phyloP scores from a whole-genome alignment of 2,797 vertebrate genomes.

The Erethizon dorsatum region DNA sequence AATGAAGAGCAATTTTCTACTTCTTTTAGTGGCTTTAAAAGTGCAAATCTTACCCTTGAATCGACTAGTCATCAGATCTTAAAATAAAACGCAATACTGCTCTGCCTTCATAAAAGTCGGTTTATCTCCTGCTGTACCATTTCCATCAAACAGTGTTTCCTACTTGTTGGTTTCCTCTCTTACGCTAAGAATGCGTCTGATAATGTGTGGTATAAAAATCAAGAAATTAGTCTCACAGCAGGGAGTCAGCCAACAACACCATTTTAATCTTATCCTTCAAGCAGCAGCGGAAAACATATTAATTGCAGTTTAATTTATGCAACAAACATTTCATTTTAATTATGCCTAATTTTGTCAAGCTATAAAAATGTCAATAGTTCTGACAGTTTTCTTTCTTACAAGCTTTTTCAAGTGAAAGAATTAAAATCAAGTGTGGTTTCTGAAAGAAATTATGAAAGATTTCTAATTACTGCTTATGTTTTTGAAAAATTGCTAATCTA shows the following conservation, averaged over 20 bases:
- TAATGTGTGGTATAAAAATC: conserved; percentile 89
- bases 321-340: conserved; percentile 90
- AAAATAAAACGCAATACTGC: conserved; percentile 86
- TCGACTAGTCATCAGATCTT: conserved; percentile 87
- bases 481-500: conserved; percentile 85
- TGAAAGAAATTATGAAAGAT: conserved; percentile 82
- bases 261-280: conserved; percentile 90
- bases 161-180: conserved; percentile 86
- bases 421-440: conserved; percentile 83
- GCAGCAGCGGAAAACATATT: conserved; percentile 89
- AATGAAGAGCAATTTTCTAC: conserved; percentile 86
- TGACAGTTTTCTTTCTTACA: conserved; percentile 72
- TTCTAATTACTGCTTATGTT: conserved; percentile 85
- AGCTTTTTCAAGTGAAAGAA: conserved; percentile 83
- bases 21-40: conserved; percentile 87
- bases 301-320: conserved; percentile 91
- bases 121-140: conserved; percentile 79
- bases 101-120: conserved; percentile 83
- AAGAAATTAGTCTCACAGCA: conserved; percentile 93
- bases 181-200: conserved; percentile 78
- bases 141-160: conserved; percentile 84
- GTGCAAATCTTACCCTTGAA: conserved; percentile 86
- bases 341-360: conserved; percentile 86
- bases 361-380: conserved; percentile 84
- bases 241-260: conserved; percentile 88